phyloP scores from a whole-genome alignment of 2,113 vertebrate genomes.

The Anthoscopus minutus region DNA sequence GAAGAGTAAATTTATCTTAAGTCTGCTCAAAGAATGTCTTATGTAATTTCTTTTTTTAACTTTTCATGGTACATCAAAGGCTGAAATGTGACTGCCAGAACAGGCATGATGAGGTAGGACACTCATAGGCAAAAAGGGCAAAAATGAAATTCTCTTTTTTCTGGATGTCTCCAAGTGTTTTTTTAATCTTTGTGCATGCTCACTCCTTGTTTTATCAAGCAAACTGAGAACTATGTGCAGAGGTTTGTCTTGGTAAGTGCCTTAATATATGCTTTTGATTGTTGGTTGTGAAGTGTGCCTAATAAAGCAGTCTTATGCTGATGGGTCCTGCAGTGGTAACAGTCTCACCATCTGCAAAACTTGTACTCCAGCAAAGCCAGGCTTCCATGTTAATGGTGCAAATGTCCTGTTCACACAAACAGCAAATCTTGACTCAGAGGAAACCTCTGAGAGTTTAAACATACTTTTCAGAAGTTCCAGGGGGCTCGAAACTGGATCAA shows the following conservation, averaged over 20 bases:
- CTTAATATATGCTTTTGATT: neutral
- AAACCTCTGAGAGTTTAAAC: neutral
- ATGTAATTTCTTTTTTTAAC: neutral
- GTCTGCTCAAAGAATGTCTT: neutral
- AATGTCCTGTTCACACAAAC: neutral
- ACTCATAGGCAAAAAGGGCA: neutral
- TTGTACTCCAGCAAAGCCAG: neutral
- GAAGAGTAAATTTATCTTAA: neutral
- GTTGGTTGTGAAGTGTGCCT: neutral
- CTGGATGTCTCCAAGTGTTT: neutral
- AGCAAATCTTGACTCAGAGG: neutral
- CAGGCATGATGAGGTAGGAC: neutral
- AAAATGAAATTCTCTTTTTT: neutral
- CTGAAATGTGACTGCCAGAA: neutral
- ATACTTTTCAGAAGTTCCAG: neutral
- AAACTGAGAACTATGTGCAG: neutral
- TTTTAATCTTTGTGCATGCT: neutral
- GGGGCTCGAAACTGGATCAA: neutral
- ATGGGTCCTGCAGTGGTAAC: neutral
- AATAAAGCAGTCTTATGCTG: neutral
- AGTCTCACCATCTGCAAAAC: neutral
- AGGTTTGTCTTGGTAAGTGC: neutral
- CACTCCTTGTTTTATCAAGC: neutral
- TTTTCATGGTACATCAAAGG: neutral
- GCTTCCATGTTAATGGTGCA: neutral